Evolutionary conservation across 1,140 invertebrate species (phyloP), one percentile per base, ranked within the genome.

Genomic region (Neuroterus valhalla): DNA sequence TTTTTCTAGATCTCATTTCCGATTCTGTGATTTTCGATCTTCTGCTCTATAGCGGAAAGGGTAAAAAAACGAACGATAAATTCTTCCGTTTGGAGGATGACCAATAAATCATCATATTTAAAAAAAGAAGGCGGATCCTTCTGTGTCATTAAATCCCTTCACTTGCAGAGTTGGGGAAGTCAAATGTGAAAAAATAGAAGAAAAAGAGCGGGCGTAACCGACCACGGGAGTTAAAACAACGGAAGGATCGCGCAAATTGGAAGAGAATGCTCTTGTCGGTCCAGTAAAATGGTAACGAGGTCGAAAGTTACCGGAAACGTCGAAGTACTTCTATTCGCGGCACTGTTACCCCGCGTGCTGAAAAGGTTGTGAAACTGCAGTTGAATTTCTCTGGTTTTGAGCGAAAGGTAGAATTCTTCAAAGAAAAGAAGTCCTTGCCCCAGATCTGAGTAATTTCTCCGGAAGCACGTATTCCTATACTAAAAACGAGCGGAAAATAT

Each of bases 271-370:
- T 62, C 70, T 44, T 62, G 62, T 43, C 52, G 68, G 68, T 55
- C 45, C 68, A 66, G 44, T 21, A 12, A 76, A 77, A 62, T 77
- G 76, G 74, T 77, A 81, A 81, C 73, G 73, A 78, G 80, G 73
- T 77, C 68, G 74, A 80, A 81, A 73, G 78, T 79, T 74, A 76
- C 74, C 67, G 78, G 76, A 82, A 81, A 82, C 78, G 79, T 81
- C 68, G 77, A 76, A 73, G 69, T 76, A 68, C 48, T 55, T 45
- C 69, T 55, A 68, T 52, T 55, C 42, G 74, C 68, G 44, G 62
- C 44, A 38, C 71, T 43, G 48, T 50, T 38, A 23, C 55, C 71
- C 69, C 70, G 67, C 74, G 71, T 50, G 55, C 43, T 52, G 66
- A 73, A 69, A 78, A 77, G 66, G 62, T 67, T 42, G 26, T 44